Conservation (phyloP, 2,113 vertebrate genomes). For the Sylvia atricapilla region DNA sequence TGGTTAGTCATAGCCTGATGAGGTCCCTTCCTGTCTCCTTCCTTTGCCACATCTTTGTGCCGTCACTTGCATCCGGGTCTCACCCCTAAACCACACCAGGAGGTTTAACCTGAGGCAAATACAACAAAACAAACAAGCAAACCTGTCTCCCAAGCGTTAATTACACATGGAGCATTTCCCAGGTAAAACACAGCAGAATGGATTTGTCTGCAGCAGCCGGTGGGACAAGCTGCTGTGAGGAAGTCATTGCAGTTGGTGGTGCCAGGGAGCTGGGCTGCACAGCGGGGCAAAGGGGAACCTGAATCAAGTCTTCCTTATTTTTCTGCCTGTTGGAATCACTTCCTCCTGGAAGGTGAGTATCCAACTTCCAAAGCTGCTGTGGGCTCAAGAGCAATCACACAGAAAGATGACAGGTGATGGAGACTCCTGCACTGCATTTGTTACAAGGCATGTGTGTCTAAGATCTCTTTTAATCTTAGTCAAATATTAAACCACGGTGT, state of each 20-base stretch:
- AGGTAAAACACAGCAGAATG: neutral
- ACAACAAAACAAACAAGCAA: constrained; percentile 16
- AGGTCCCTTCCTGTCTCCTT: constrained; percentile 28
- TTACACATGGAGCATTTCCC: neutral
- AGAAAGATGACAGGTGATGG: neutral
- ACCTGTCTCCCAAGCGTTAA: neutral
- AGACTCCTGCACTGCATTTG: neutral
- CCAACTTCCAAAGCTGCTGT: neutral
- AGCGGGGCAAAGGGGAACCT: neutral
- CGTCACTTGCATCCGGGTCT: constrained; percentile 13
- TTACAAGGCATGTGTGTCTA: neutral
- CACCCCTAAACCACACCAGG: constrained; percentile 17
- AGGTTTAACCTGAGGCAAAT: constrained; percentile 49
- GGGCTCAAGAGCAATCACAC: neutral
- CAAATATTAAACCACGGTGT: constrained; percentile 27
- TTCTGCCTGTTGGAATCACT: neutral
- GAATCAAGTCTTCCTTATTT: neutral
- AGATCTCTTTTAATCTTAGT: neutral
- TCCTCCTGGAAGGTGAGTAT: neutral
- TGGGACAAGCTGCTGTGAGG: neutral
- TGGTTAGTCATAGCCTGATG: neutral
- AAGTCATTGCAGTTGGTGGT: neutral
- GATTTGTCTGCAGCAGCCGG: neutral
- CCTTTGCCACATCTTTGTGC: constrained; percentile 38
- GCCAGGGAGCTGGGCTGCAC: neutral